These are phyloP conservation scores for Turnix velox DNA, from an alignment of 2,113 vertebrate genomes.

Conservation along the genomic window DNA sequence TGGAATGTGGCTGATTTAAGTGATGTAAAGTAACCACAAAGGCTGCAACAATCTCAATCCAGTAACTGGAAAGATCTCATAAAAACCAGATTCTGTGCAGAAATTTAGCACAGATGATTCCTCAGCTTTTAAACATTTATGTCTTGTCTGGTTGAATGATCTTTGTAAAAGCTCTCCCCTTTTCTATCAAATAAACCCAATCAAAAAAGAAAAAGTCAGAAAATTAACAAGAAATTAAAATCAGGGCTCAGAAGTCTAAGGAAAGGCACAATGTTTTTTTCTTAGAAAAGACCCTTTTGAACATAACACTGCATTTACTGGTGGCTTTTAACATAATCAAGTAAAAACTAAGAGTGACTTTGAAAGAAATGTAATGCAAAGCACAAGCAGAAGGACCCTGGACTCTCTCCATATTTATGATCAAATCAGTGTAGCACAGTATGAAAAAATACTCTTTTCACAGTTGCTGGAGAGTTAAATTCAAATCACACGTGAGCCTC, in stretches of 20 bases:
- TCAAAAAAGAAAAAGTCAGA: background rate
- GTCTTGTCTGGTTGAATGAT: background rate
- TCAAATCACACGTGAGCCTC: background rate
- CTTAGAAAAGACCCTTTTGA: background rate
- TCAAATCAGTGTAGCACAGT: background rate
- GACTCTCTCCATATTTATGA: background rate
- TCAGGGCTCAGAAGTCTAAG: fast-evolving
- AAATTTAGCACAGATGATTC: background rate
- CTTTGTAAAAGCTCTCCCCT: background rate
- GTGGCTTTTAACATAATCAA: background rate
- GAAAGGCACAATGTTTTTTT: background rate
- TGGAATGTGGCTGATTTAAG: background rate
- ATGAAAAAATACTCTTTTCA: background rate
- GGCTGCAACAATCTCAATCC: background rate
- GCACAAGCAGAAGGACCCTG: background rate
- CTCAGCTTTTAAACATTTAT: background rate
- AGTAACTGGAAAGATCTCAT: background rate
- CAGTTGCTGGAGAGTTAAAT: background rate
- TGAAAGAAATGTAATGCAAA: background rate
- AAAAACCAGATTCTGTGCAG: background rate
- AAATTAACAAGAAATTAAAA: background rate
- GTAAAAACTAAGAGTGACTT: background rate
- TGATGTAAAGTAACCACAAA: background rate
- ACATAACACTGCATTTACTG: background rate
- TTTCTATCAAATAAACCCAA: background rate